Evolutionary conservation across 2,888 invertebrate species (phyloP), one percentile per base, ranked within the genome.

Genomic region (Platycnemis pennipes): DNA sequence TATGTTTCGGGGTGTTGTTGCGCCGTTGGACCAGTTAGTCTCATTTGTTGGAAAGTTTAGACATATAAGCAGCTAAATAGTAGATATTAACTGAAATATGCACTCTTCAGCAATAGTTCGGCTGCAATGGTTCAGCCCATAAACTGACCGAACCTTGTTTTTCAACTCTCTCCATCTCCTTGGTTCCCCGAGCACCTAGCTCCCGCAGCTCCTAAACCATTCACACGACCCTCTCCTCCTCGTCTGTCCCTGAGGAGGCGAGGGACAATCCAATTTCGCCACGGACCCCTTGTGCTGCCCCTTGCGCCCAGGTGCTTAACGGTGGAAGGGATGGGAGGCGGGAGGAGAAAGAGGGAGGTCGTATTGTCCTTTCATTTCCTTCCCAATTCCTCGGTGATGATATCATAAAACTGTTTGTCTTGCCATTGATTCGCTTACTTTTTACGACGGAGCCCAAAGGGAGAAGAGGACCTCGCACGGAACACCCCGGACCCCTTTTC

Each of bases 351-450:
- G 5, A 37, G 77, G 77, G 16, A 37, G 37, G 77, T 37, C 37
- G 77, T 77, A 77, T 77, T 77, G 77, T 37, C 11, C 77, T 77
- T 77, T 77, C 77, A 77, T 77, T 77, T 77, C 77, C 77, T 77
- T 77, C 77, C 37, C 77, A 77, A 77, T 77, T 31, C 77, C 77
- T 77, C 77, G 77, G 77, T 77, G 77, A 77, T 77, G 77, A 77
- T 77, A 77, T 37, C 77, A 77, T 77, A 77, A 77, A 77, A 77
- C 77, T 77, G 77, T 77, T 77, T 77, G 77, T 77, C 77, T 77
- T 77, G 77, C 77, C 77, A 77, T 77, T 77, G 77, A 77, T 77
- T 77, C 77, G 37, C 77, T 77, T 77, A 37, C 77, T 37, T 77
- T 77, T 77, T 77, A 77, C 77, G 77, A 77, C 77, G n/a, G 7